Base-by-base conservation (phyloP, 2,113 vertebrate genomes). In the Pontoporia blainvillei region DNA sequence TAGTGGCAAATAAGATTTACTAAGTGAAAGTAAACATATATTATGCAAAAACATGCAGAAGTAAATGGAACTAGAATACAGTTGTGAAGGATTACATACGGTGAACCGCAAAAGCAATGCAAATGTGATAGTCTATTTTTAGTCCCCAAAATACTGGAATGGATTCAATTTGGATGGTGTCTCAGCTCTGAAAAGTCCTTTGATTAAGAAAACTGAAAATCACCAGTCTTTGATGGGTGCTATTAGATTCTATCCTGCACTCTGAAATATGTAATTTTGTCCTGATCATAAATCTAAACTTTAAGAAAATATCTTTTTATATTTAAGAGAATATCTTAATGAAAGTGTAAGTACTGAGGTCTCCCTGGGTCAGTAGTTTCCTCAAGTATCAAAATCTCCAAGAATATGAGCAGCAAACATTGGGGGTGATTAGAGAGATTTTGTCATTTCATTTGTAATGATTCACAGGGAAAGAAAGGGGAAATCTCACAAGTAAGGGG, bases 281-380 rank as follows among this genome's bases (percentile, higher is more conserved):
- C 36, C 75, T 72, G 31, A 49, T 25, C 9, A 87, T 81, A 76
- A 81, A 79, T 96, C 75, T 85, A 91, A 96, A 46, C 39, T 94
- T 94, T 67, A 86, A 95, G 78, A 64, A 71, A 85, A 67, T 78
- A 66, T 57, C 10, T 96, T 72, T 49, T 72, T 49, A 79, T 71
- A 36, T 96, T 95, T 78, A 82, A 97, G 87, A 41, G 86, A 90
- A 66, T 57, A 64, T 72, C 25, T 94, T 83, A 96, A 84, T 73
- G 15, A 78, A 89, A 14, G 2, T 75, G 1, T 67, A 67, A 87
- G 0, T 31, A 62, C 9, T 82, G 34, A 71, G 17, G 2, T 78
- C 52, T 90, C 41, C 76, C 29, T 52, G 29, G 49, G 39, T 61
- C 4, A 49, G 5, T 71, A 41, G 67, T 94, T 78, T 86, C 27